phyloP scores from a whole-genome alignment of 2,113 vertebrate species.

The Lophochroa leadbeateri region DNA sequence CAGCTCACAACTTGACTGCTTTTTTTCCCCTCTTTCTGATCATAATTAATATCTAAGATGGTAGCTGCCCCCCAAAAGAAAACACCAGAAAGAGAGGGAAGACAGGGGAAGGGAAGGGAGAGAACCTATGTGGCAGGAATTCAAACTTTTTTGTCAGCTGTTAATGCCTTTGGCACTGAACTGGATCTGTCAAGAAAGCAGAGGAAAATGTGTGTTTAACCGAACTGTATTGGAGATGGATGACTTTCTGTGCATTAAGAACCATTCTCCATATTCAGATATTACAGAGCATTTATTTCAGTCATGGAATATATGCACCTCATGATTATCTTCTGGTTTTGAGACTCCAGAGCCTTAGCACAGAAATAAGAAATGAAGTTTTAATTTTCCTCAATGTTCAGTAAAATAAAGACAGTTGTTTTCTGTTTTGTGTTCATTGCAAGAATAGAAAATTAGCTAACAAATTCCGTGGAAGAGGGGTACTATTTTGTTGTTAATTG shows the following conservation, averaged over 20 bases:
- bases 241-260: neutral
- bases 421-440: neutral
- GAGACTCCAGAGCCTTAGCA: neutral
- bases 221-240: neutral
- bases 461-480: neutral
- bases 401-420: neutral
- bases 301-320: neutral
- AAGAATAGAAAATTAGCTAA: neutral
- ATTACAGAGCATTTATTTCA: constrained; percentile 14
- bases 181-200: neutral
- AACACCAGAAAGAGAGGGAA: neutral
- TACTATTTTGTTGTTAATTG: neutral
- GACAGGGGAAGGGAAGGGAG: neutral
- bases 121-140: neutral
- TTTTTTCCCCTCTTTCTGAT: neutral
- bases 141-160: neutral
- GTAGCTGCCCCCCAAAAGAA: neutral
- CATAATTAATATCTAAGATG: constrained; percentile 67
- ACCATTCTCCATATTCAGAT: neutral
- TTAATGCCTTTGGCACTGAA: neutral
- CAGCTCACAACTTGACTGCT: constrained; percentile 52
- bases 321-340: neutral
- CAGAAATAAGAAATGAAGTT: constrained; percentile 10
- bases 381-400: neutral
- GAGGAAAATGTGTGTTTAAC: neutral